Base-by-base conservation (phyloP, 2,113 vertebrate species). In the Onychostoma macrolepis region DNA sequence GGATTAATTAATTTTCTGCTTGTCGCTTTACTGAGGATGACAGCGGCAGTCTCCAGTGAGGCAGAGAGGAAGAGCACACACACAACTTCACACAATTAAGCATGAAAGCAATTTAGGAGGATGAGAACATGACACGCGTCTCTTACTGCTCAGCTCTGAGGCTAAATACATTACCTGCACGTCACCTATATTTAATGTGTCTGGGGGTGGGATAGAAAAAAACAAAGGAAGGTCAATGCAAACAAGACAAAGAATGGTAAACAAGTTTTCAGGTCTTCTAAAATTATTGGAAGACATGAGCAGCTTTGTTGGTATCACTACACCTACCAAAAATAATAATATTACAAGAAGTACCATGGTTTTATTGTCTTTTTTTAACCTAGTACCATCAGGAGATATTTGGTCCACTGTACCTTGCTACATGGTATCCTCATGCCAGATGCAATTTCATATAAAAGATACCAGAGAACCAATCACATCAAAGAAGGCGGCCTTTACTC, bases 1-100 rank as follows among this genome's bases (percentile, higher is more conserved):
- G 74, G 74, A 82, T 90, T 92, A 85, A 90, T 91, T 90, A 89
- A 89, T 89, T 91, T 90, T 87, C 89, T 85, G 88, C 87, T 81
- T 82, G 28, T 67, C 83, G 71, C 88, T 88, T 88, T 87, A 63
- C 61, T 61, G 71, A 74, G 83, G 86, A 90, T 90, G 90, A 90
- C 87, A 76, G 87, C 72, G 28, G 56, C 67, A 87, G 80, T 83
- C 80, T 19, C 71, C 58, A 82, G 84, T 38, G 76, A 61, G 33
- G 28, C n/a, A 58, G 50, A 76, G 69, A 48, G 81, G 58, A 72
- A 28, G 75, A 65, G 38, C 30, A 69, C 86, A 76, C 76, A 48
- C 56, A 12, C 77, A 76, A 78, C 83, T 78, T 85, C 77, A 86
- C 85, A 87, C 86, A 79, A 82, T 89, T 85, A 85, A 87, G 83